Percentiles rank a stretch among this genome's conserved stretches.
These are phyloP conservation scores for Pristiophorus japonicus DNA, from an alignment of 2,113 vertebrate genomes.

Conservation along the genomic window DNA sequence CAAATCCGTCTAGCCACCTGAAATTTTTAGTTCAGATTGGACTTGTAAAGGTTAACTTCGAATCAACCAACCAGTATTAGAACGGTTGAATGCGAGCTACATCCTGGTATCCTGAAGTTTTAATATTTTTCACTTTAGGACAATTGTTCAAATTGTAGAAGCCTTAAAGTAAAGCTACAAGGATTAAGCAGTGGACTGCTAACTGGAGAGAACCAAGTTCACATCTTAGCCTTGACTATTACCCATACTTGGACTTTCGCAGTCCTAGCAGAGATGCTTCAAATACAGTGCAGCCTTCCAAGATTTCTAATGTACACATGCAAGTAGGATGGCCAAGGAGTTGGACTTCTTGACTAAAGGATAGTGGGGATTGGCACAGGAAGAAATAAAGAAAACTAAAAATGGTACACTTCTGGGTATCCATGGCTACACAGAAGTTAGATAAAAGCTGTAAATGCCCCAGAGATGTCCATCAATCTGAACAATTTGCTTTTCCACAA, in stretches of 20 bases:
- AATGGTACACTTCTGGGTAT: neutral
- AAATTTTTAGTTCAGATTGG: neutral
- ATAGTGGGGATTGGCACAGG: neutral
- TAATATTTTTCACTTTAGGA: slow-evolving; percentile 3
- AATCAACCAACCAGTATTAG: neutral
- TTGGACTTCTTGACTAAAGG: neutral
- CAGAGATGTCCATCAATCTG: neutral
- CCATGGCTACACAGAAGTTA: neutral
- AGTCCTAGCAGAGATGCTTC: neutral
- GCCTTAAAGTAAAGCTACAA: slow-evolving; percentile 7
- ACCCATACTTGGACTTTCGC: neutral
- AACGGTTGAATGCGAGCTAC: neutral
- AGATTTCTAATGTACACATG: neutral
- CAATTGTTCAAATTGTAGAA: neutral
- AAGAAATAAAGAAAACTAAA: neutral
- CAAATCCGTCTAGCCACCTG: neutral
- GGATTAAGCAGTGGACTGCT: neutral
- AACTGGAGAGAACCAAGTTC: neutral
- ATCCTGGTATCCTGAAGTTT: neutral
- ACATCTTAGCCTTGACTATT: neutral
- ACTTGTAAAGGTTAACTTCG: neutral
- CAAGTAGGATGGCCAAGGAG: neutral
- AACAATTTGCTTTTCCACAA: neutral
- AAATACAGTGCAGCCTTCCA: neutral
- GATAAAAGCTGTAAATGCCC: neutral